Conservation (phyloP, 64 coral and sea anemone genomes). For the Actinia tenebrosa region DNA sequence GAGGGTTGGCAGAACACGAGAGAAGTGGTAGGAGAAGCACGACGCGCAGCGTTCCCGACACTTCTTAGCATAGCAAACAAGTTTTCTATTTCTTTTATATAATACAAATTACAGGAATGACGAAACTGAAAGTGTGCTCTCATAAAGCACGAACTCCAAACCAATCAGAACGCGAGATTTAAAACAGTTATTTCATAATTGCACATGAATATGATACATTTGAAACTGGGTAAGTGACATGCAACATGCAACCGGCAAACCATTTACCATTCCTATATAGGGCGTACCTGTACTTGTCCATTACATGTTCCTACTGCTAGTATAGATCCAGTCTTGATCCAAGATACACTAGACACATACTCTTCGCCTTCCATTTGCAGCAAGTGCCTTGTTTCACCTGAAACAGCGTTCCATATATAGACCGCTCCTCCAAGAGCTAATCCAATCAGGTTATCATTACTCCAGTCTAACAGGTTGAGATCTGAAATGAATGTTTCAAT, state of each 20-base stretch:
- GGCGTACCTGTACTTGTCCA: conserved; percentile 58
- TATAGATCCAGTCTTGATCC: conserved; percentile 67
- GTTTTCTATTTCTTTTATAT: no score
- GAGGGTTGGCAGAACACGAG: no score
- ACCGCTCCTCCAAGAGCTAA: conserved; percentile 70
- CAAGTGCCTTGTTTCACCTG: conserved; percentile 55
- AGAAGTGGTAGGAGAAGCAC: no score
- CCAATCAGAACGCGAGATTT: no score
- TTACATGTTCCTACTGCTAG: conserved; percentile 71
- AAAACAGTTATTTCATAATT: background rate
- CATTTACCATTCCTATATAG: background rate
- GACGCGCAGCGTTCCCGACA: no score
- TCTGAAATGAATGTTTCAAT: no score
- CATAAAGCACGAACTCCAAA: no score
- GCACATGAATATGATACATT: no score
- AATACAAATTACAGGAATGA: no score
- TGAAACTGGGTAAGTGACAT: no score
- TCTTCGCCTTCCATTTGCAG: conserved; percentile 72
- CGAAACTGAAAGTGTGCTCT: no score
- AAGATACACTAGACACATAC: conserved; percentile 83
- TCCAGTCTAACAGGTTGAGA: conserved; percentile 94
- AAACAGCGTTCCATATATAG: conserved; percentile 70
- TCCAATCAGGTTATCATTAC: conserved; percentile 64
- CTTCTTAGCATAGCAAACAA: no score
- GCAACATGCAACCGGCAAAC: background rate